Conservation (phyloP, 2,113 vertebrate genomes). For the Scolopax mira region DNA sequence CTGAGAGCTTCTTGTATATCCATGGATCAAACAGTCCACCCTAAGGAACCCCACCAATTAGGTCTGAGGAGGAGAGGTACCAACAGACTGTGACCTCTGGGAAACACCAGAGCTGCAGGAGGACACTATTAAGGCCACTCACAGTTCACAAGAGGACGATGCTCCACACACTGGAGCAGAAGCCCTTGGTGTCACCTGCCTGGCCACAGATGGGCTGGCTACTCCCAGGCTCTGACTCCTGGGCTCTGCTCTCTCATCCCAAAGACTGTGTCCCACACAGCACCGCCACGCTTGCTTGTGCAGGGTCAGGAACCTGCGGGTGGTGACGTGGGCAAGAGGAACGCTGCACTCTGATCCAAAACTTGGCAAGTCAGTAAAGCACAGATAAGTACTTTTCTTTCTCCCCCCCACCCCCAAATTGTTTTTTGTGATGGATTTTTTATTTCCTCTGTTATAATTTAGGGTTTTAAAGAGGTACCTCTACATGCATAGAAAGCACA, state of each 20-base stretch:
- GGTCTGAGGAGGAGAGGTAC: background rate
- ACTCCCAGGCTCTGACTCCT: background rate
- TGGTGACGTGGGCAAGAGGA: rapidly evolving
- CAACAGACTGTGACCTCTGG: background rate
- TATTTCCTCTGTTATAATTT: background rate
- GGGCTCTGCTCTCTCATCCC: background rate
- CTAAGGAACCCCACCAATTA: background rate
- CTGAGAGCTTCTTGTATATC: background rate
- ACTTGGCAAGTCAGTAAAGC: background rate
- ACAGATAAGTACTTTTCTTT: background rate
- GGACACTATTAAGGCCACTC: background rate
- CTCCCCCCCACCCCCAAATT: too few relatives aligned
- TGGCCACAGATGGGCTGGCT: rapidly evolving
- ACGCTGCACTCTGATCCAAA: background rate
- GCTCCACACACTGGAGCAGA: background rate
- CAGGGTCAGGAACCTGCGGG: rapidly evolving
- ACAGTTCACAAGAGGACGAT: background rate
- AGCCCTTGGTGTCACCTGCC: background rate
- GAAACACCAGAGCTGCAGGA: background rate
- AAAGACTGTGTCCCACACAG: background rate
- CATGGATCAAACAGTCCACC: background rate
- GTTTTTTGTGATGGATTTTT: background rate
- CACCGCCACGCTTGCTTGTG: background rate
- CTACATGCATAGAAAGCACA: slow-evolving; percentile 31
- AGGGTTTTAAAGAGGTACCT: background rate